Base-by-base conservation (phyloP, 2,797 vertebrate genomes). In the Distichodus sexfasciatus region DNA sequence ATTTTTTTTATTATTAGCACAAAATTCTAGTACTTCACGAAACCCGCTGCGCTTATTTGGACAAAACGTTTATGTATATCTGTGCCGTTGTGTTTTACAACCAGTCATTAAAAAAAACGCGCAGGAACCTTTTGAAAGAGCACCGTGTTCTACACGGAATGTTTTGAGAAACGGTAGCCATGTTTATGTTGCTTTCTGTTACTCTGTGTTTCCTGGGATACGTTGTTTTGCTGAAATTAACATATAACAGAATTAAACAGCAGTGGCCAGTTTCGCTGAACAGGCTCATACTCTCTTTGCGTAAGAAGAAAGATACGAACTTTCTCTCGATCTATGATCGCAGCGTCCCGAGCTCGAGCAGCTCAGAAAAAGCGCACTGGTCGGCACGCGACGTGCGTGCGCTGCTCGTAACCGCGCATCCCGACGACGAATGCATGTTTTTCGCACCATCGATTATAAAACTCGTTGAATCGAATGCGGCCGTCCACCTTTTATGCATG, bases 401-500 rank as follows among this genome's bases (percentile, higher is more conserved):
- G 19, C 74, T 93, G 17, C 1, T 92, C 4, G 79, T 93, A 0
- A 98, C 91, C 44, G 97, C 96, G 66, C 97, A 99, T 79, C 97
- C 96, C 14, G 96, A 99, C 85, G 97, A 99, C 79, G 96, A 98
- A 79, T 93, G 93, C 8, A 93, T 98, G 95, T 98, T 99, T 84
- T 98, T 99, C 85, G 92, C 94, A 14, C 96, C 97, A 57, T 88
- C 94, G 2, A 77, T 96, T 62, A 71, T 97, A 31, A 82, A 86
- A 50, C 86, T 99, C 40, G 67, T 83, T 46, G 84, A 86, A 69
- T 80, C 79, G 64, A 83, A 84, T 31, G 85, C 79, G 78, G 77
- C 43, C 10, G 80, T 94, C 33, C 86, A 90, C 73, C 70, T 98
- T 83, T 90, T 98, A 35, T 98, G 96, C 85, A 91, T 95, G 79